phyloP scores from a whole-genome alignment of 2,888 invertebrate species.

The Neoscelio sp. region DNA sequence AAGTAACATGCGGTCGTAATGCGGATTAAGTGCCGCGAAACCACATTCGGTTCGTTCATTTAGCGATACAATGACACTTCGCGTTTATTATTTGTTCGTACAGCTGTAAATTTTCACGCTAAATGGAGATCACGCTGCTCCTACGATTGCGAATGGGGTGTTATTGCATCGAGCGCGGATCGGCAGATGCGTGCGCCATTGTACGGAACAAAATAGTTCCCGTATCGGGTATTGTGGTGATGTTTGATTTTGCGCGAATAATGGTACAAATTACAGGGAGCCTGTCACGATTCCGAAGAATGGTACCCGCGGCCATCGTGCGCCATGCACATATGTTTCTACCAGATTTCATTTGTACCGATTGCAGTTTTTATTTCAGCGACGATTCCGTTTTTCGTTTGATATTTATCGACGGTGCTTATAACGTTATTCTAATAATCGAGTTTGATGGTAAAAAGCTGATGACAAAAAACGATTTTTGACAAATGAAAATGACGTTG shows the following conservation, averaged over 20 bases:
- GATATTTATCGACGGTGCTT: too few relatives aligned
- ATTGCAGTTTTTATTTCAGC: conserved; percentile 15
- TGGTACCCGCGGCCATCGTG: conserved; percentile 39
- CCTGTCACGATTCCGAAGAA: conserved; percentile 45
- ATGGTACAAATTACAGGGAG: conserved; percentile 63
- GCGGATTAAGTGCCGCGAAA: conserved; percentile 33
- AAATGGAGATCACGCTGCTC: conserved; percentile 46
- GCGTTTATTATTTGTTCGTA: conserved; percentile 50
- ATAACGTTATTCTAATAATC: too few relatives aligned
- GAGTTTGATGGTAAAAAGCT: conserved; percentile 22
- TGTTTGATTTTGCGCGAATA: conserved; percentile 68
- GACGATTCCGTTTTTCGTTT: too few relatives aligned
- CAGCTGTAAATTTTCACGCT: conserved; percentile 68
- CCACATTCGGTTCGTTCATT: conserved; percentile 39
- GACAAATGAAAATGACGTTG: conserved; percentile 23
- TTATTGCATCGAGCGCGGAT: conserved; percentile 38
- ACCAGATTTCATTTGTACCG: conserved; percentile 13
- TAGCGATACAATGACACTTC: conserved; percentile 59
- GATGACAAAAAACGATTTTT: not conserved
- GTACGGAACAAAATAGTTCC: conserved; percentile 61
- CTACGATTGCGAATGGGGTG: conserved; percentile 47
- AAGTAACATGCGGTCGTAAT: too few relatives aligned
- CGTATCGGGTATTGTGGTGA: conserved; percentile 53
- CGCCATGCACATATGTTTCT: conserved; percentile 57
- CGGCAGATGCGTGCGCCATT: conserved; percentile 67